These are phyloP conservation scores for Entomobrya multifasciata DNA, from an alignment of 2,888 invertebrate species.

Conservation along the genomic window DNA sequence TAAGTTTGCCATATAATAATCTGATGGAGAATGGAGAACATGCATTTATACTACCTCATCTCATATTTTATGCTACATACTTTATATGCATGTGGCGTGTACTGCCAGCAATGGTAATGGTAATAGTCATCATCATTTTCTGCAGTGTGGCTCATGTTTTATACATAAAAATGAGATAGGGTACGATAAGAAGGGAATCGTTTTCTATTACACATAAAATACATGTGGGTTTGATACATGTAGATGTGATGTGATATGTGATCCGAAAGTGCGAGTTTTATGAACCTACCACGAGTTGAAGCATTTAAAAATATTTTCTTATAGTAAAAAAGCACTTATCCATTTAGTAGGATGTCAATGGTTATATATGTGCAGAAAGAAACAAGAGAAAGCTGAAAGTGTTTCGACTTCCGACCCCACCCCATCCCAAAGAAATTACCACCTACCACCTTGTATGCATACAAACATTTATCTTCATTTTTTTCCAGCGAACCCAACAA, in stretches of 20 bases:
- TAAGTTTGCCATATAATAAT: too few species aligned
- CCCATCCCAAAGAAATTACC: too few species aligned
- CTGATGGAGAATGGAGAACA: not conserved
- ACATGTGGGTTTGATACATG: too few species aligned
- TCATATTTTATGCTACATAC: not conserved
- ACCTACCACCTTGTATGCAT: too few species aligned
- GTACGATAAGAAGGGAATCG: not conserved
- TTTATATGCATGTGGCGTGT: too few species aligned
- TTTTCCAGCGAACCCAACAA: too few species aligned
- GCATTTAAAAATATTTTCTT: not conserved
- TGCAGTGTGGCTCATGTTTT: not conserved
- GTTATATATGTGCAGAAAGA: too few species aligned
- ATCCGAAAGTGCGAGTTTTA: not conserved
- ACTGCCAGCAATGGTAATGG: not conserved
- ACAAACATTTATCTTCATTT: too few species aligned
- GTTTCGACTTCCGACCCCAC: too few species aligned
- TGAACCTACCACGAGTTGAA: not conserved
- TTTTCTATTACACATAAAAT: not conserved
- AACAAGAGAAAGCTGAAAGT: too few species aligned
- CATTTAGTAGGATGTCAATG: too few species aligned
- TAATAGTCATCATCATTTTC: not conserved
- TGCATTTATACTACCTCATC: not conserved
- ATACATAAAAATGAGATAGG: constrained; percentile 8
- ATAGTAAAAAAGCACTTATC: not conserved
- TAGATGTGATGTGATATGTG: not conserved